These are phyloP conservation scores for Trachymyrmex cornetzi DNA, from an alignment of 1,140 invertebrate genomes.

Conservation along the genomic window DNA sequence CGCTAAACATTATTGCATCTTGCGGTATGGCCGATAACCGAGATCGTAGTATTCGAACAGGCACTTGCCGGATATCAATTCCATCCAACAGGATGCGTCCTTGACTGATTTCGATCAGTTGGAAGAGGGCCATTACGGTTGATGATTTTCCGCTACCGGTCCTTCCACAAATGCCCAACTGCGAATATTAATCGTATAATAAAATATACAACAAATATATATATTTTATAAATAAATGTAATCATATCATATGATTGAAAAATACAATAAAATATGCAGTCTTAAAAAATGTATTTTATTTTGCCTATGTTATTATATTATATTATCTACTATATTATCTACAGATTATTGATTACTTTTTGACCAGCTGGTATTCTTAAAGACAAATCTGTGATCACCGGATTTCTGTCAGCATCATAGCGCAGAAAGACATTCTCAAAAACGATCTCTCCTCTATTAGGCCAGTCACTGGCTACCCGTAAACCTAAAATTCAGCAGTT, in stretches of 20 bases:
- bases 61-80: constrained; percentile 89
- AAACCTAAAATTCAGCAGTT: constrained; percentile 83
- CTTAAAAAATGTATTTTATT: neutral
- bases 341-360: constrained; percentile 87
- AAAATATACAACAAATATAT: neutral
- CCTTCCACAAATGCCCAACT: constrained; percentile 93
- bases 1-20: constrained; percentile 88
- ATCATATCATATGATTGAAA: neutral
- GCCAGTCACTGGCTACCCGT: constrained; percentile 89
- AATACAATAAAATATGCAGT: neutral
- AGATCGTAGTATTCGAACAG: constrained; percentile 90
- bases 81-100: constrained; percentile 92
- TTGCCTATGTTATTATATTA: neutral
- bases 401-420: constrained; percentile 88
- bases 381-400: constrained; percentile 89
- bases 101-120: constrained; percentile 88
- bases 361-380: constrained; percentile 89
- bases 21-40: constrained; percentile 89
- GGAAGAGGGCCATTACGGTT: constrained; percentile 90
- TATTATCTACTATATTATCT: neutral
- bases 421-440: constrained; percentile 91
- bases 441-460: constrained; percentile 90
- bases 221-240: neutral
- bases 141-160: constrained; percentile 94
- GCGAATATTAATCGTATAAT: constrained; percentile 27